Percentiles rank a stretch among this genome's conserved stretches.
These are phyloP conservation scores for Tipula vernalis DNA, from an alignment of 2,888 invertebrate species.

Conservation along the genomic window DNA sequence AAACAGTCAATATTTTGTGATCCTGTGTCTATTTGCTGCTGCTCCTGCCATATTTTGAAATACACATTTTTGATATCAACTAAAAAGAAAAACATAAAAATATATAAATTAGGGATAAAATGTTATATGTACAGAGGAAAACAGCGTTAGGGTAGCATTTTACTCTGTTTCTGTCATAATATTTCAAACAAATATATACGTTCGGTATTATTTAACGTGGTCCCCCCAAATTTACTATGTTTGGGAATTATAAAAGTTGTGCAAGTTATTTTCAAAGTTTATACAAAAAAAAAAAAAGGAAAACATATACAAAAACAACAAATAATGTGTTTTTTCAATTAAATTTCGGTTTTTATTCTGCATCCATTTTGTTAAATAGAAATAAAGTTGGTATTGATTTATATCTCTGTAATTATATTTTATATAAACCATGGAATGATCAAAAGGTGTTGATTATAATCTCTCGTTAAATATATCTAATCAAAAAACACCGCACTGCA, in stretches of 20 bases:
- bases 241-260: not conserved
- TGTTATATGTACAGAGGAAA: not conserved
- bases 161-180: not conserved
- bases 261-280: not conserved
- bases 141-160: not conserved
- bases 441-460: not conserved
- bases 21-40: not conserved
- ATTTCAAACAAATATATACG: not conserved
- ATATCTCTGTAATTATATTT: not conserved
- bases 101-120: not conserved
- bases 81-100: not conserved
- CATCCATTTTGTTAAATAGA: not conserved
- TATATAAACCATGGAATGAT: not conserved
- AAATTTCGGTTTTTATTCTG: not conserved
- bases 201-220: not conserved
- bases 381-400: not conserved
- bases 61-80: not conserved
- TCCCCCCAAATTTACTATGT: not conserved
- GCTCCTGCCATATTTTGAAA: not conserved
- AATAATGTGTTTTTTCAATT: not conserved
- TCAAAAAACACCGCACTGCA: not conserved
- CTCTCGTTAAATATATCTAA: not conserved
- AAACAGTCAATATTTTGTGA: not conserved
- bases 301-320: not conserved
- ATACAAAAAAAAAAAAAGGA: not conserved